These are phyloP conservation scores for Ia io DNA, from an alignment of 2,113 vertebrate species.

Conservation along the genomic window DNA sequence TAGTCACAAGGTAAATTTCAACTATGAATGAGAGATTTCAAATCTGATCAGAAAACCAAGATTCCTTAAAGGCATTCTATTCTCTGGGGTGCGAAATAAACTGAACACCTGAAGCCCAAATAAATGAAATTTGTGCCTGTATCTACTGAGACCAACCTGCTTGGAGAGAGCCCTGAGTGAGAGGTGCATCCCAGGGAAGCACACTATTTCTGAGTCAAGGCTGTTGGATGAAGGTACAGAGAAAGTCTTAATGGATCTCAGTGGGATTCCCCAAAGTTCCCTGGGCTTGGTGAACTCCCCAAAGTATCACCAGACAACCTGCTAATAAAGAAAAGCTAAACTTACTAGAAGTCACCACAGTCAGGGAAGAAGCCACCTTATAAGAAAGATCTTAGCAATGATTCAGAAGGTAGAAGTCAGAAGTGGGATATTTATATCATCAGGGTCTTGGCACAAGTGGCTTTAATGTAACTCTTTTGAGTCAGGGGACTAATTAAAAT, in stretches of 20 bases:
- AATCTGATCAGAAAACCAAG: neutral
- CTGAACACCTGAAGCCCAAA: neutral
- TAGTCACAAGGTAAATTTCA: neutral
- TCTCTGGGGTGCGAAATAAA: neutral
- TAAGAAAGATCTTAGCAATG: neutral
- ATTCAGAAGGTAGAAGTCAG: neutral
- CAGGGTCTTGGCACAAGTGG: neutral
- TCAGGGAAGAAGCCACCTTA: neutral
- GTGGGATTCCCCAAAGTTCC: neutral
- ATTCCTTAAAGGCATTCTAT: neutral
- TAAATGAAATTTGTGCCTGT: neutral
- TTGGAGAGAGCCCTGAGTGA: neutral
- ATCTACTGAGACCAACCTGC: neutral
- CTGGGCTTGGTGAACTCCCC: neutral
- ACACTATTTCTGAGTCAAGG: neutral
- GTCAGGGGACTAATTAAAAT: neutral
- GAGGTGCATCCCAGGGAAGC: fast-evolving
- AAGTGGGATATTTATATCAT: neutral
- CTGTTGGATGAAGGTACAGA: neutral
- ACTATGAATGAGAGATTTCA: neutral
- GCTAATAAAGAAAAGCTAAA: neutral
- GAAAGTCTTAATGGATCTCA: neutral
- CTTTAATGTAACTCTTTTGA: neutral
- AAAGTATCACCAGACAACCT: neutral
- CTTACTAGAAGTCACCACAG: neutral